Percentiles rank a stretch among this genome's conserved stretches.
Conservation (phyloP, 2,888 invertebrate species). For the Drosophila mimica region DNA sequence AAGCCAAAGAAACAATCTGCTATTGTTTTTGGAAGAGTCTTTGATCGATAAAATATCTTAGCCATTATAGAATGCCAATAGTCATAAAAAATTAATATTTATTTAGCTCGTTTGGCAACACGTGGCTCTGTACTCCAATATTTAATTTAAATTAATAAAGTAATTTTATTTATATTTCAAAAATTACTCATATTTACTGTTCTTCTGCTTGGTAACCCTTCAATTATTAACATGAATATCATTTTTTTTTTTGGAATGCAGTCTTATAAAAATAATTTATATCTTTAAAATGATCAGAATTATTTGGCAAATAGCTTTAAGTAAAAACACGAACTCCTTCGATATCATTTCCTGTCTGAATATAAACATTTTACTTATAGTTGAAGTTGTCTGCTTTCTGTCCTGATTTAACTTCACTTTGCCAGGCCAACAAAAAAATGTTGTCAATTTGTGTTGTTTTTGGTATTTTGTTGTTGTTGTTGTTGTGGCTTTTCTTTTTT, state of each 20-base stretch:
- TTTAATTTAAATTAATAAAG: background rate
- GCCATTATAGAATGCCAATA: background rate
- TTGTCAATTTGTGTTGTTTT: constrained; percentile 52
- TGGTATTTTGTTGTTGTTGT: constrained; percentile 1
- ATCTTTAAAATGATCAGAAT: constrained; percentile 15
- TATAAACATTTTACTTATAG: constrained; percentile 62
- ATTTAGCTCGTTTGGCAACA: background rate
- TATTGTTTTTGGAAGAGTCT: background rate
- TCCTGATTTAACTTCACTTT: constrained; percentile 46
- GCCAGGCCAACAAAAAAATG: constrained; percentile 38
- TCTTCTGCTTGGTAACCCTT: too few relatives aligned
- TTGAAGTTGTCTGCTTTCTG: constrained; percentile 53
- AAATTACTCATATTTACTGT: too few relatives aligned
- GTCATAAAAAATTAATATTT: background rate
- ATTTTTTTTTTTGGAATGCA: background rate
- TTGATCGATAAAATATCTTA: background rate
- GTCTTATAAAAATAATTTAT: background rate
- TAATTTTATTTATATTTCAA: background rate
- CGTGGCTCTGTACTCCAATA: background rate
- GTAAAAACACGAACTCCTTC: constrained; percentile 27
- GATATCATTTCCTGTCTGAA: constrained; percentile 45
- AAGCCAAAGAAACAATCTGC: background rate
- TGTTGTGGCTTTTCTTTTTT: constrained; percentile 9
- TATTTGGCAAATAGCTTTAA: constrained; percentile 16
- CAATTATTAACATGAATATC: background rate